These are phyloP conservation scores for Cercopithecus neglectus DNA, from an alignment of 2,797 vertebrate genomes.

Conservation along the genomic window DNA sequence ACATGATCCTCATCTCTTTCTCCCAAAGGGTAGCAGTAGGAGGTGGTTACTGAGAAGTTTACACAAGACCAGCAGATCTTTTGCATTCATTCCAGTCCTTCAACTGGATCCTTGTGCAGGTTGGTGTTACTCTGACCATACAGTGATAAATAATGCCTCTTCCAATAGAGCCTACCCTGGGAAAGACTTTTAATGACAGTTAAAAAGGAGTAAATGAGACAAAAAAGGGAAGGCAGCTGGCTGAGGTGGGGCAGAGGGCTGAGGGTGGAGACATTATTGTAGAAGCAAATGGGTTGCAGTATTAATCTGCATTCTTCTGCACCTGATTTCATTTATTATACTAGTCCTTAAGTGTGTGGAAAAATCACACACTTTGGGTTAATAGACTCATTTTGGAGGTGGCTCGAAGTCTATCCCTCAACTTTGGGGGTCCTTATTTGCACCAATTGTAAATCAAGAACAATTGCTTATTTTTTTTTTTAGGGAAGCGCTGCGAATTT, in stretches of 20 bases:
- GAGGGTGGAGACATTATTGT: neutral
- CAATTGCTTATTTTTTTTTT: neutral
- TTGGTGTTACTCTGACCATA: neutral
- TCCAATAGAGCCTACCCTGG: neutral
- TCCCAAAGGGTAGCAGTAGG: neutral
- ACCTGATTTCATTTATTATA: neutral
- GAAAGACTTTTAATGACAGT: neutral
- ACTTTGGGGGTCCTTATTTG: neutral
- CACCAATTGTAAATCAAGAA: constrained; percentile 20
- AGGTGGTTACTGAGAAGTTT: neutral
- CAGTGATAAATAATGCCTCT: neutral
- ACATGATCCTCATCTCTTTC: neutral
- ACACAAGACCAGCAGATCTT: neutral
- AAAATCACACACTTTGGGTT: neutral
- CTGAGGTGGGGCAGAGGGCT: neutral
- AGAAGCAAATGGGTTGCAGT: neutral
- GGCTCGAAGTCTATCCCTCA: neutral
- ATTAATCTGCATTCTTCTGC: neutral
- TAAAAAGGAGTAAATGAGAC: neutral
- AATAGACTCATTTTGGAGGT: neutral
- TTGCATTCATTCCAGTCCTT: neutral
- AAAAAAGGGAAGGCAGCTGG: neutral
- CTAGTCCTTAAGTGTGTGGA: neutral
- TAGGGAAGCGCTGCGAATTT: neutral
- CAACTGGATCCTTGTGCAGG: neutral